Base-by-base conservation (phyloP, 37 sponge, comb jelly and placozoan species). In the Petrosia ficiformis region DNA sequence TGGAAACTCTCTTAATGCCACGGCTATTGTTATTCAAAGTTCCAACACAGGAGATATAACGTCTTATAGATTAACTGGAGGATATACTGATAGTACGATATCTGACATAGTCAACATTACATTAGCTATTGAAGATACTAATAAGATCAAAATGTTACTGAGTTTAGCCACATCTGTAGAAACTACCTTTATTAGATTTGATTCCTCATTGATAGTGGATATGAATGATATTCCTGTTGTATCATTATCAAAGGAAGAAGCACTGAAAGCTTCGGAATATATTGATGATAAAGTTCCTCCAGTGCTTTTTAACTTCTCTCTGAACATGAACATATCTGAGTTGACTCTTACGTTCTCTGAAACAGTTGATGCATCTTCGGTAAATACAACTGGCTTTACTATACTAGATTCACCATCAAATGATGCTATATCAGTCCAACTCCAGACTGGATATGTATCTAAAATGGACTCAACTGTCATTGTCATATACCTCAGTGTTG, bases 331-430 rank as follows among this genome's bases (percentile, higher is more conserved):
- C 57, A 70, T 77, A 2, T 86, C 87, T 61, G 44, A 83, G 72
- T 77, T 93, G 25, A 32, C 75, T 22, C 68, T 89, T 38, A 93
- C 86, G 0, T 93, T 93, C 61, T 78, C 80, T 42, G 90, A 93
- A 68, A 89, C 94, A 14, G 78, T 93, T 29, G 87, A 89, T 65
- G 74, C 90, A 26, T 79, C 80, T 5, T 63, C 83, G 14, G 39
- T 89, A 25, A 32, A 76, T 3, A 71, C 86, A 19, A 44, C 78
- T 26, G 72, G 60, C 5, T 77, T 84, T 44, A 79, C 80, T 2
- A 25, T 91, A 0, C 68, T 79, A 11, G 79, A 65, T 64, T 48
- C 38, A 4, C 54, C 39, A 2, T 42, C 38, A 37, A 19, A n/a
- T n/a, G 75, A 80, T 63, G 75, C 82, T 22, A 74, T 40, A 4